phyloP scores from a whole-genome alignment of 2,888 invertebrate genomes.

The Tipula lateralis region DNA sequence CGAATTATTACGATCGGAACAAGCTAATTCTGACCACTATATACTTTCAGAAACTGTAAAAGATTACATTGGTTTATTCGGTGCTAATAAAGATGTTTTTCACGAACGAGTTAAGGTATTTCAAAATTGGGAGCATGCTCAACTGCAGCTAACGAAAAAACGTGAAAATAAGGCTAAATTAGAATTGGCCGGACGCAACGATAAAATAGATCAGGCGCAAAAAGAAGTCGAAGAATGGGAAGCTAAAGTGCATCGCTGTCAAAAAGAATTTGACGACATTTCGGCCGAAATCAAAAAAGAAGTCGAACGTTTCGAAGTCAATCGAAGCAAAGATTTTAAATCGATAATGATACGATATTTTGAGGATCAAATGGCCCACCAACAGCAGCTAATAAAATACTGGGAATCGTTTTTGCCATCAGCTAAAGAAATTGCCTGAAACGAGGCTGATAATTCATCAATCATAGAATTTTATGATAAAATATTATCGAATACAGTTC shows the following conservation, averaged over 20 bases:
- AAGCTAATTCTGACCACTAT: conserved; percentile 92
- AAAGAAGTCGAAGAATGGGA: conserved; percentile 96
- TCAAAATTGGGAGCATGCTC: conserved; percentile 97
- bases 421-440: conserved; percentile 85
- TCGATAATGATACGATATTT: conserved; percentile 84
- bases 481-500: conserved; percentile 27
- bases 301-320: conserved; percentile 85
- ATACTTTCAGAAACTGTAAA: conserved; percentile 91
- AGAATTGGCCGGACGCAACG: conserved; percentile 82
- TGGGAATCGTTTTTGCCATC: conserved; percentile 97
- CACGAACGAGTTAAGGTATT: conserved; percentile 72
- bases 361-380: conserved; percentile 89
- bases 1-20: conserved; percentile 81
- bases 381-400: conserved; percentile 87
- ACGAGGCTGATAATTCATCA: conserved; percentile 25
- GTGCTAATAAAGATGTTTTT: conserved; percentile 78
- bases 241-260: conserved; percentile 91
- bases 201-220: conserved; percentile 82
- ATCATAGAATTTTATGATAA: conserved; percentile 25
- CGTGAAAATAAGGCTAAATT: conserved; percentile 90
- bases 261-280: conserved; percentile 93
- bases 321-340: conserved; percentile 85
- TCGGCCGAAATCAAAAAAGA: conserved; percentile 92
- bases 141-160: conserved; percentile 88
- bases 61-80: conserved; percentile 88